Conservation (phyloP, 2,888 invertebrate genomes). For the Lottia scabra region DNA sequence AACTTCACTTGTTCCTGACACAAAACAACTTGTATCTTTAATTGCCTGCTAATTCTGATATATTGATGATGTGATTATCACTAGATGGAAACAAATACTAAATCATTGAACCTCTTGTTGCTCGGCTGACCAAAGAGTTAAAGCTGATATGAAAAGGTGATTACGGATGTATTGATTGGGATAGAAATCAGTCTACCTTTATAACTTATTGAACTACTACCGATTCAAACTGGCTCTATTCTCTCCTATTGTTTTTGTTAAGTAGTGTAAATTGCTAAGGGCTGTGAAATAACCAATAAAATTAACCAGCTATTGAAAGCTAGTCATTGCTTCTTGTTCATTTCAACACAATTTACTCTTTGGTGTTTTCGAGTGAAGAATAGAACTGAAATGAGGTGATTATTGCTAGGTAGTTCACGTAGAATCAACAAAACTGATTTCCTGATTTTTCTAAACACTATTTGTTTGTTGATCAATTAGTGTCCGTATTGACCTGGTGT, state of each 20-base stretch:
- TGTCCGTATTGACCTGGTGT: neutral
- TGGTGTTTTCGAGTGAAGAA: neutral
- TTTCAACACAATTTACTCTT: neutral
- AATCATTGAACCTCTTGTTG: neutral
- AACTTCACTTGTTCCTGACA: too few relatives aligned
- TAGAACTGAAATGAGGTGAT: neutral
- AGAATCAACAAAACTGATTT: neutral
- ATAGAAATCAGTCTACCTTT: neutral
- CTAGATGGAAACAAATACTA: neutral
- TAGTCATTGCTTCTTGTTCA: constrained; percentile 1
- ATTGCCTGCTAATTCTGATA: too few relatives aligned
- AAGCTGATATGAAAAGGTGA: neutral
- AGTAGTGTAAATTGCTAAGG: neutral
- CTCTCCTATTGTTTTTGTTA: neutral
- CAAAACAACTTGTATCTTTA: too few relatives aligned
- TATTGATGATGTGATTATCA: neutral
- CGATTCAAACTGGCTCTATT: neutral
- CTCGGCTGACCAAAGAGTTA: neutral
- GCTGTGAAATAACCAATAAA: neutral
- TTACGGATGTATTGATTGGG: neutral
- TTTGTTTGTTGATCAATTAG: constrained; percentile 7
- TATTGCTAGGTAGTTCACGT: constrained; percentile 1
- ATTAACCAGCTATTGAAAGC: neutral
- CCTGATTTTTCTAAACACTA: neutral
- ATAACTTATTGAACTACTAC: neutral